A percentile compares a stretch with the other conserved stretches of the same genome.
phyloP scores from a whole-genome alignment of 30 jellyfish, hydroid and myxozoan genomes.

The Rhopilema esculentum region DNA sequence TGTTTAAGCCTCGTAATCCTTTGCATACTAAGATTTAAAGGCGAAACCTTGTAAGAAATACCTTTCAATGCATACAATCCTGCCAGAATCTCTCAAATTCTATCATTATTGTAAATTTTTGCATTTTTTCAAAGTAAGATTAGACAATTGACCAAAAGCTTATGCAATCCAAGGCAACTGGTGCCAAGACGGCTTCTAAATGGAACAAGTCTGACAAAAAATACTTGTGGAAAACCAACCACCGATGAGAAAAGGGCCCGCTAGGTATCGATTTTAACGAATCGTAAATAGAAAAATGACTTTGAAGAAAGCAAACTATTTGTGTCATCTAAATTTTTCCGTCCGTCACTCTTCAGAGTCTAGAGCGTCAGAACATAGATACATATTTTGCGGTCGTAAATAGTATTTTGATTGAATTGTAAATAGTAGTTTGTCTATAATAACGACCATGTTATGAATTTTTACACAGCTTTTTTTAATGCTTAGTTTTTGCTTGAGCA shows the following conservation, averaged over 20 bases:
- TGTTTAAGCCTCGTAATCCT: neutral
- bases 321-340: no score
- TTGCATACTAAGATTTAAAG: neutral
- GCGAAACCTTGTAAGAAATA: neutral
- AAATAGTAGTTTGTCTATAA: no score
- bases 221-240: neutral
- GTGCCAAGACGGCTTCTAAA: neutral
- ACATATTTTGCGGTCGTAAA: no score
- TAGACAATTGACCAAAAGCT: constrained; percentile 16
- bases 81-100: constrained; percentile 9
- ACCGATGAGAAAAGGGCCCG: neutral
- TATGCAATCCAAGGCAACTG: neutral
- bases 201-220: neutral
- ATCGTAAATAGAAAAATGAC: neutral
- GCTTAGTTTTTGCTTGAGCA: no score
- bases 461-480: no score
- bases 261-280: neutral
- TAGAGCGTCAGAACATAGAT: no score
- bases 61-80: constrained; percentile 34
- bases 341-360: no score
- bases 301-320: no score
- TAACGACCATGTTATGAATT: no score
- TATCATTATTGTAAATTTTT: constrained; percentile 11
- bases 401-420: no score
- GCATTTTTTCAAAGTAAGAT: constrained; percentile 12